Evolutionary conservation across 2,113 vertebrate species (phyloP), one percentile per base, ranked within the genome.

Genomic region (Dicentrarchus labrax): DNA sequence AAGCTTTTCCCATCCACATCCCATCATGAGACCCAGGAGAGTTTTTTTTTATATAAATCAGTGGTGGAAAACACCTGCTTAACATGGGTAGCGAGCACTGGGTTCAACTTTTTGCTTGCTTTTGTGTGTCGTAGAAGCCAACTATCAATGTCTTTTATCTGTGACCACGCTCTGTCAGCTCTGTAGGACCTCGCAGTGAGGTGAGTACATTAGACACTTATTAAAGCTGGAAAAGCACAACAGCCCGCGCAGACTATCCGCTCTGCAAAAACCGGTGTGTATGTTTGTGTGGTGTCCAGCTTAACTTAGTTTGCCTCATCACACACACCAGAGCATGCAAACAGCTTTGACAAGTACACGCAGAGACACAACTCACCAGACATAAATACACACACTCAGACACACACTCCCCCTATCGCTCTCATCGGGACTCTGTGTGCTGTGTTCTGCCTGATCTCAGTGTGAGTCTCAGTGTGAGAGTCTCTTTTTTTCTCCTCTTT

Each of bases 261-360:
- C 72, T 71, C 59, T 6, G 21, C 41, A 54, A 61, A 79, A 77
- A 76, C 15, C 54, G 47, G n/a, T n/a, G 36, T 45, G 51, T 57
- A 56, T 65, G 66, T 72, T 68, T 85, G 83, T 72, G 53, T 76
- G 56, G 59, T 24, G 72, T 77, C 64, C 77, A 71, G 78, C 67
- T 36, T 19, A 60, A 84, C 71, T 69, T 47, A 50, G 65, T 76
- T 88, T 82, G 61, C 57, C 81, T 86, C 78, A 83, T 87, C 81
- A 87, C 84, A 85, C 83, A 85, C 82, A 80, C 74, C 72, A 73
- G 81, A 76, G 54, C 24, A 77, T 79, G 74, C 76, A 83, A 86
- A 83, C 79, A 84, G 86, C 79, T 76, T 81, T 90, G 89, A 90
- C 89, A 86, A 78, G 79, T 66, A 83, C 87, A 87, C 21, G 53